phyloP scores from a whole-genome alignment of 2,888 invertebrate genomes.

The Spicauda simplicius region DNA sequence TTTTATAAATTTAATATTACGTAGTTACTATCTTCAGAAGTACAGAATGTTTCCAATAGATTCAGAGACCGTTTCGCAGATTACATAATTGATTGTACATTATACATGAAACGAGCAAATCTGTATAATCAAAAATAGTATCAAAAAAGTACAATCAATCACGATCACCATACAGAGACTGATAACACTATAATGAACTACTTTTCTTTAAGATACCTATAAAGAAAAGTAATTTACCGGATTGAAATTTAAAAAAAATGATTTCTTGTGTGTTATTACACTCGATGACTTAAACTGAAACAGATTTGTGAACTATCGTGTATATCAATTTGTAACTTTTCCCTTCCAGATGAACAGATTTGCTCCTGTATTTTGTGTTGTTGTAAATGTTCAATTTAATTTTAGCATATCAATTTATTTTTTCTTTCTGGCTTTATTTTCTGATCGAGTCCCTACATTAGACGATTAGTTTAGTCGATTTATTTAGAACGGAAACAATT shows the following conservation, averaged over 20 bases:
- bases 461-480: slow-evolving; percentile 17
- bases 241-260: no score
- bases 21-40: slow-evolving; percentile 1
- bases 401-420: slow-evolving; percentile 5
- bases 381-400: slow-evolving; percentile 15
- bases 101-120: slow-evolving; percentile 22
- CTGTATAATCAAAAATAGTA: slow-evolving; percentile 8
- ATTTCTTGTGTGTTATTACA: background rate
- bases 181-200: background rate
- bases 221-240: background rate
- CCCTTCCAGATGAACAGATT: slow-evolving; percentile 30
- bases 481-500: slow-evolving; percentile 20
- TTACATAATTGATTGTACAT: background rate
- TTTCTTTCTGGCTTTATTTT: slow-evolving; percentile 16
- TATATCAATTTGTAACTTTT: slow-evolving; percentile 6
- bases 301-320: slow-evolving; percentile 1
- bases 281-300: background rate
- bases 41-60: background rate
- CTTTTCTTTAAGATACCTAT: background rate
- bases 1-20: background rate
- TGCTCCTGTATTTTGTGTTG: slow-evolving; percentile 23
- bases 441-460: slow-evolving; percentile 11
- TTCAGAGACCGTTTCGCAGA: slow-evolving; percentile 1
- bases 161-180: background rate
- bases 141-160: background rate